phyloP scores from a whole-genome alignment of 2,888 invertebrate genomes.

The Melanargia galathea region DNA sequence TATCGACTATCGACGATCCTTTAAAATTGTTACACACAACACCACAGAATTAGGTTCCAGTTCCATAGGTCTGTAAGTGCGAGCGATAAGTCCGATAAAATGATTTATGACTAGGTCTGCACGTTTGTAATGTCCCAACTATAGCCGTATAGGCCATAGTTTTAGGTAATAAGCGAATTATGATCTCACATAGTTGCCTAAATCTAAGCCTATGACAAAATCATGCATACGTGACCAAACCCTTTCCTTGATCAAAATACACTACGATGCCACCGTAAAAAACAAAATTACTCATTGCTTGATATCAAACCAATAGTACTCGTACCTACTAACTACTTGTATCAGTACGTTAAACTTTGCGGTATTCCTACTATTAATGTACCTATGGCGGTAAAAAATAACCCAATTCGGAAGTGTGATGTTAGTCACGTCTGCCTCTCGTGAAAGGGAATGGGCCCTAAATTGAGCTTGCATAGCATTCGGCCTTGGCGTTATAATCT shows the following conservation, averaged over 20 bases:
- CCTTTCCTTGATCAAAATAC: slow-evolving; percentile 3
- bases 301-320: too few relatives aligned
- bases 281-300: slow-evolving; percentile 4
- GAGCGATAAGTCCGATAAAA: too few relatives aligned
- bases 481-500: background rate
- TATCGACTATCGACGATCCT: too few relatives aligned
- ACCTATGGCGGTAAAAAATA: background rate
- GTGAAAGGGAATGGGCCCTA: slow-evolving; percentile 2
- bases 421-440: slow-evolving; percentile 7
- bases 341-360: background rate
- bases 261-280: background rate
- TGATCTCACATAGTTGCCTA: background rate
- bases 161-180: background rate
- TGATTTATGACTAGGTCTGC: too few relatives aligned
- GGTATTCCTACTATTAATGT: background rate
- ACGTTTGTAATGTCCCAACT: too few relatives aligned
- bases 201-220: slow-evolving; percentile 1
- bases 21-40: too few relatives aligned
- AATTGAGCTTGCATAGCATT: background rate
- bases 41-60: too few relatives aligned
- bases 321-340: too few relatives aligned
- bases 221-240: slow-evolving; percentile 11
- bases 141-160: too few relatives aligned
- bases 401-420: slow-evolving; percentile 2
- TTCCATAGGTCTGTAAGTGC: too few relatives aligned